A percentile compares a stretch with the other conserved stretches of the same genome.
phyloP scores from a whole-genome alignment of 2,113 vertebrate species.

The Poeciliopsis occidentalis region DNA sequence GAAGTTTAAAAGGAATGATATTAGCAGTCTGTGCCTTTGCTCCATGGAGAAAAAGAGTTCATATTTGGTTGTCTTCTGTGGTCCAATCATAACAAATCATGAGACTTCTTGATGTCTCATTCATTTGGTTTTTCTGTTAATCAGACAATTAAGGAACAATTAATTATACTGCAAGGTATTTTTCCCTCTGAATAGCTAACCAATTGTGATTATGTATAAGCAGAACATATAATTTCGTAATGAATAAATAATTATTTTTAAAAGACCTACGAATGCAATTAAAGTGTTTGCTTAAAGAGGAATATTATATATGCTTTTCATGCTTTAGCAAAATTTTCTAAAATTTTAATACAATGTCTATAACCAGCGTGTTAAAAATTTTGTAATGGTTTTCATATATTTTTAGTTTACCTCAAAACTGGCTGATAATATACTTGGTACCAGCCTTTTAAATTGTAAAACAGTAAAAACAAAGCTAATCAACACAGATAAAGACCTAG shows the following conservation, averaged over 20 bases:
- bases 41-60: conserved; percentile 22
- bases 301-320: neutral
- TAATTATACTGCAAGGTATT: neutral
- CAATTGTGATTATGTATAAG: neutral
- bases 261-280: no score
- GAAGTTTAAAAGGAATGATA: conserved; percentile 36
- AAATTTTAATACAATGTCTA: neutral
- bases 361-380: neutral
- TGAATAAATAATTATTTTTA: neutral
- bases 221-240: neutral
- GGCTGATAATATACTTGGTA: neutral
- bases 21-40: conserved; percentile 22
- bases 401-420: neutral
- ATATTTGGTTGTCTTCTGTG: conserved; percentile 21
- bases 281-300: neutral
- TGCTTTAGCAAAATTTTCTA: neutral
- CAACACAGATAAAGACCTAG: neutral
- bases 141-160: neutral
- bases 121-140: conserved; percentile 15
- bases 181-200: neutral
- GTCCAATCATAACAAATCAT: conserved; percentile 16
- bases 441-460: neutral
- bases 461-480: neutral
- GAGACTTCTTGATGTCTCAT: conserved; percentile 17
- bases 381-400: neutral